Conservation (phyloP, 2,888 invertebrate species). For the Invenusta paracnida region DNA sequence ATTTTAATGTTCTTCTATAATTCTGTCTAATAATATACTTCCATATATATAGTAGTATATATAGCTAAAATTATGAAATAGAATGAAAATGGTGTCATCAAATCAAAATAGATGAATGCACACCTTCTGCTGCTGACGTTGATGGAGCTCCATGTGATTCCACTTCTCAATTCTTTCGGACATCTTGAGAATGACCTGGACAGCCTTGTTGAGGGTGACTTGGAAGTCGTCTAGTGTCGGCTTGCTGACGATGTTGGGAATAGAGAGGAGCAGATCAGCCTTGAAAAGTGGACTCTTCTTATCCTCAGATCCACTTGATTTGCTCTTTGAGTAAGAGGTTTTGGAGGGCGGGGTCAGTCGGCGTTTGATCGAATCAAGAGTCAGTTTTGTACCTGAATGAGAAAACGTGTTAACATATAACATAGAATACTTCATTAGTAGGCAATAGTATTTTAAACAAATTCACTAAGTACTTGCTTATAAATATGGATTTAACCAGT, state of each 20-base stretch:
- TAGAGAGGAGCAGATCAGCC: constrained; percentile 75
- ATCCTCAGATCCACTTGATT: constrained; percentile 51
- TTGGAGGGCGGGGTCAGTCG: constrained; percentile 51
- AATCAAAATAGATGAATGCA: background rate
- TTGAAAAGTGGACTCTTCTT: constrained; percentile 67
- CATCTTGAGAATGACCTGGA: constrained; percentile 77
- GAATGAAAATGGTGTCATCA: too few species aligned
- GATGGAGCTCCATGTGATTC: constrained; percentile 68
- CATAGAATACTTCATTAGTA: too few species aligned
- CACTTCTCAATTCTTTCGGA: constrained; percentile 86
- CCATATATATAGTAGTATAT: too few species aligned
- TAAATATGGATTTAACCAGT: too few species aligned
- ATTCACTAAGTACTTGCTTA: too few species aligned
- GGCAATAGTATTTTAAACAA: too few species aligned
- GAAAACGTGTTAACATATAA: too few species aligned
- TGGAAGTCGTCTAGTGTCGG: constrained; percentile 87
- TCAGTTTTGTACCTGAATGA: constrained; percentile 55
- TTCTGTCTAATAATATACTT: too few species aligned
- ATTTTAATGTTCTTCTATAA: too few species aligned
- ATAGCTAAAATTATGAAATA: too few species aligned
- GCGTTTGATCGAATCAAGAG: constrained; percentile 59
- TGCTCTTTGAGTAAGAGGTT: constrained; percentile 54
- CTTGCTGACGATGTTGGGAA: constrained; percentile 78
- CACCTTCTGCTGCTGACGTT: constrained; percentile 57
- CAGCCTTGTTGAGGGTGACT: constrained; percentile 74